Conservation (phyloP, 2,113 vertebrate species). For the Desmodus rotundus region DNA sequence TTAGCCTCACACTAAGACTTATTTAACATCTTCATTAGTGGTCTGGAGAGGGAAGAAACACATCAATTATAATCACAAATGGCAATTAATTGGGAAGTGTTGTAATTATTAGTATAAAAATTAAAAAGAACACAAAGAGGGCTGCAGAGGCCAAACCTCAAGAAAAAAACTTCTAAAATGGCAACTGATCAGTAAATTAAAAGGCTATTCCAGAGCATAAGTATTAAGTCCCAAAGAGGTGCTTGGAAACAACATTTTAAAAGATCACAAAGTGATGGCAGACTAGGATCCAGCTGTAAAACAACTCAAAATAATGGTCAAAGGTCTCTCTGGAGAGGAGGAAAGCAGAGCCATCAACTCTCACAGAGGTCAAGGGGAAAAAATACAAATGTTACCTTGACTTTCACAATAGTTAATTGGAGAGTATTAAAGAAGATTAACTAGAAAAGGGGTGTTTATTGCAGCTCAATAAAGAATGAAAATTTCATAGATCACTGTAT, state of each 20-base stretch:
- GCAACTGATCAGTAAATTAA: conserved; percentile 51
- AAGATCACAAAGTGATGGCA: conserved; percentile 37
- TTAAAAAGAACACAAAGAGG: conserved; percentile 49
- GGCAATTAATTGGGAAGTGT: conserved; percentile 64
- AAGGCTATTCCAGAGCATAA: background rate
- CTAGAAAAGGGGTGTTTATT: background rate
- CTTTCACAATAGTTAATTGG: background rate
- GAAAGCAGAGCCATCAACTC: background rate
- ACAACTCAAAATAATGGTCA: background rate
- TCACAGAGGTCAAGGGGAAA: background rate
- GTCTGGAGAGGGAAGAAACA: conserved; percentile 61
- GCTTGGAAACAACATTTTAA: background rate
- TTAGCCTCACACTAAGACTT: conserved; percentile 64
- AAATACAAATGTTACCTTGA: background rate
- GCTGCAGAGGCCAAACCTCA: background rate
- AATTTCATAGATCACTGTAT: background rate
- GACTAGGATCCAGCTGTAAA: background rate
- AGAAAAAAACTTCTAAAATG: conserved; percentile 15
- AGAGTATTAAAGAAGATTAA: background rate
- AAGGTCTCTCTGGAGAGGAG: background rate
- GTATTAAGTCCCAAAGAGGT: background rate
- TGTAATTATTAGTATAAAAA: conserved; percentile 72
- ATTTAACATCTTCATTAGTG: conserved; percentile 71
- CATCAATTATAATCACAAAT: conserved; percentile 72
- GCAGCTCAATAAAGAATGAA: background rate